phyloP scores from a whole-genome alignment of 37 sponge, comb jelly and placozoan species.

The Petrosia ficiformis region DNA sequence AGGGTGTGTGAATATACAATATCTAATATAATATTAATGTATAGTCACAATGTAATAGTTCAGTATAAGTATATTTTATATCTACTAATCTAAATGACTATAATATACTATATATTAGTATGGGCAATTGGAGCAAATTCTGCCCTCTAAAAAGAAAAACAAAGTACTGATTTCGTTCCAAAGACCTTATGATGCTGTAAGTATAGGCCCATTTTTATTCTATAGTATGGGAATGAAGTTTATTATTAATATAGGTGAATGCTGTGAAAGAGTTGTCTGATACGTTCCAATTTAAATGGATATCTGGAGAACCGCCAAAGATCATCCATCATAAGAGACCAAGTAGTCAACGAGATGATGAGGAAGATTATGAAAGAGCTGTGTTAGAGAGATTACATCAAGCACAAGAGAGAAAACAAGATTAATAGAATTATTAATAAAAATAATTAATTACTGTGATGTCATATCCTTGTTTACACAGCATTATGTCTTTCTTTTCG shows the following conservation, averaged over 20 bases:
- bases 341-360: too few relatives aligned
- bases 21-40: too few relatives aligned
- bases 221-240: not conserved
- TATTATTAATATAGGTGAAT: not conserved
- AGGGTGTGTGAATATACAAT: not conserved
- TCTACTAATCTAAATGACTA: too few relatives aligned
- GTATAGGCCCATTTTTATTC: not conserved
- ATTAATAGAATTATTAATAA: too few relatives aligned
- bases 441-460: too few relatives aligned
- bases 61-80: too few relatives aligned
- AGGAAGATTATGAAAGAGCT: too few relatives aligned
- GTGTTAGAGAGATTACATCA: too few relatives aligned
- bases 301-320: not conserved
- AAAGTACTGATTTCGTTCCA: conserved; percentile 66
- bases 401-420: too few relatives aligned
- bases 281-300: not conserved
- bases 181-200: conserved; percentile 44
- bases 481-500: not conserved
- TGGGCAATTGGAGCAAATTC: not conserved
- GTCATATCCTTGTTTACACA: too few relatives aligned
- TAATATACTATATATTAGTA: too few relatives aligned
- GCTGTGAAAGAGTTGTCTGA: not conserved
- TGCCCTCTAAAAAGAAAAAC: conserved; percentile 39
- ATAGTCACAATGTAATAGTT: too few relatives aligned
- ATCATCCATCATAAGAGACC: not conserved